Percentiles rank a stretch among this genome's conserved stretches.
These are phyloP conservation scores for Drosophila persimilis DNA, from an alignment of 1,140 invertebrate species.

Conservation along the genomic window DNA sequence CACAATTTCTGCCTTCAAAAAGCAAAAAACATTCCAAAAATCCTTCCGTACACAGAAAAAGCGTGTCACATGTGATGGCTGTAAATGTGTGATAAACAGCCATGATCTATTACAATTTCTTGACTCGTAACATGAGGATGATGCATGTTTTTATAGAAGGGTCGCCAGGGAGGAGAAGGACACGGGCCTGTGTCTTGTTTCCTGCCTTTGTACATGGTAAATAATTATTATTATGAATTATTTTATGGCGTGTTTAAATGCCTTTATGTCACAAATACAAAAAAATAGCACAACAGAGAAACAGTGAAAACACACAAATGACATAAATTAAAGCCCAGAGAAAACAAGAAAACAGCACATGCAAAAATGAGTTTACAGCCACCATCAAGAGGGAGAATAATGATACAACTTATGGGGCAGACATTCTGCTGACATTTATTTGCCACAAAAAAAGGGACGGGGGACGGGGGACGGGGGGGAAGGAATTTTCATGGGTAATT, in stretches of 20 bases:
- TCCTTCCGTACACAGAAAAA: background rate
- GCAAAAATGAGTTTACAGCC: slow-evolving; percentile 39
- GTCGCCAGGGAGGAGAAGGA: background rate
- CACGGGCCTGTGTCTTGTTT: slow-evolving; percentile 27
- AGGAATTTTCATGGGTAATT: slow-evolving; percentile 45
- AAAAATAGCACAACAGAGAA: slow-evolving; percentile 28
- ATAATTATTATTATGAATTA: slow-evolving; percentile 71
- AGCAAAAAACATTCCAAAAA: slow-evolving; percentile 1
- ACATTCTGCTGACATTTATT: slow-evolving; percentile 69
- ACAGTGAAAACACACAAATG: slow-evolving; percentile 67
- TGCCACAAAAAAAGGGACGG: slow-evolving; percentile 22
- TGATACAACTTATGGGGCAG: slow-evolving; percentile 65
- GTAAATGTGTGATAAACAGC: slow-evolving; percentile 60
- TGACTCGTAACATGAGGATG: slow-evolving; percentile 48
- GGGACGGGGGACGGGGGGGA: background rate
- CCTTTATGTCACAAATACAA: slow-evolving; percentile 55
- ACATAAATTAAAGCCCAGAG: slow-evolving; percentile 71
- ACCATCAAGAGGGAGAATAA: slow-evolving; percentile 40
- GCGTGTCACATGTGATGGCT: slow-evolving; percentile 48
- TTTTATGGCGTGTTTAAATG: slow-evolving; percentile 82
- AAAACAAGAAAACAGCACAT: slow-evolving; percentile 25
- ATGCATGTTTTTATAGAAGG: slow-evolving; percentile 7
- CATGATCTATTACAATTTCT: slow-evolving; percentile 62
- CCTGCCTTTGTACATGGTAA: slow-evolving; percentile 57
- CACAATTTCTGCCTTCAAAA: background rate